Evolutionary conservation across 2,113 vertebrate genomes (phyloP).

Genomic region (Canis aureus): DNA sequence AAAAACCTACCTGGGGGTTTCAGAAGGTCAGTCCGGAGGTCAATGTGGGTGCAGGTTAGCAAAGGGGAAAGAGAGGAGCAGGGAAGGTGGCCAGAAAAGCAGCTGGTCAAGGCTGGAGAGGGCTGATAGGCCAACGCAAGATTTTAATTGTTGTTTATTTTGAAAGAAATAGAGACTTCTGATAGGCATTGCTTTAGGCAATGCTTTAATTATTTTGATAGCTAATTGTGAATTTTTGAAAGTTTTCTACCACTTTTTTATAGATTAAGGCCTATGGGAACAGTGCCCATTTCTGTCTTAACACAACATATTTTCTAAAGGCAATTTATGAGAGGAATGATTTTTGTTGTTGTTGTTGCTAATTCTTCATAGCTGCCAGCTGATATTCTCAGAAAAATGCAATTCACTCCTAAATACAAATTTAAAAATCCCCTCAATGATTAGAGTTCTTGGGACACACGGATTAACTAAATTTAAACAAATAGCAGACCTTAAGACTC

Average conservation of each 20-base stretch:
- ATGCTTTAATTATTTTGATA: neutral
- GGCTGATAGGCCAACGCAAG: neutral
- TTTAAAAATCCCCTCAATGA: conserved; percentile 44
- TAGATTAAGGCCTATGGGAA: conserved; percentile 22
- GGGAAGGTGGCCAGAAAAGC: neutral
- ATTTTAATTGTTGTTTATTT: neutral
- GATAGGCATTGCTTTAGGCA: neutral
- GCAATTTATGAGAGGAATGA: conserved; percentile 40
- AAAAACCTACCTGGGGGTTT: neutral
- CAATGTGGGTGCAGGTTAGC: neutral
- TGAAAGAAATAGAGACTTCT: neutral
- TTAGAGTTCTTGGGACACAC: conserved; percentile 51
- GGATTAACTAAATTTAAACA: conserved; percentile 69
- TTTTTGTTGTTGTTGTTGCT: conserved; percentile 47
- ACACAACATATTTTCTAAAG: conserved; percentile 33
- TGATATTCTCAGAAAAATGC: conserved; percentile 42
- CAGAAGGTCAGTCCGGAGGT: neutral
- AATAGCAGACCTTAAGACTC: conserved; percentile 67
- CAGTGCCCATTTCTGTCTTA: neutral
- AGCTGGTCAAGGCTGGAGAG: neutral
- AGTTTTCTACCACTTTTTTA: neutral
- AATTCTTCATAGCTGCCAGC: conserved; percentile 18
- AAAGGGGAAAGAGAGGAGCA: neutral
- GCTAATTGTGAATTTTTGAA: neutral
- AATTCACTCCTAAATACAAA: conserved; percentile 4